phyloP scores from a whole-genome alignment of 2,797 vertebrate genomes.

The Sorex maritimensis region DNA sequence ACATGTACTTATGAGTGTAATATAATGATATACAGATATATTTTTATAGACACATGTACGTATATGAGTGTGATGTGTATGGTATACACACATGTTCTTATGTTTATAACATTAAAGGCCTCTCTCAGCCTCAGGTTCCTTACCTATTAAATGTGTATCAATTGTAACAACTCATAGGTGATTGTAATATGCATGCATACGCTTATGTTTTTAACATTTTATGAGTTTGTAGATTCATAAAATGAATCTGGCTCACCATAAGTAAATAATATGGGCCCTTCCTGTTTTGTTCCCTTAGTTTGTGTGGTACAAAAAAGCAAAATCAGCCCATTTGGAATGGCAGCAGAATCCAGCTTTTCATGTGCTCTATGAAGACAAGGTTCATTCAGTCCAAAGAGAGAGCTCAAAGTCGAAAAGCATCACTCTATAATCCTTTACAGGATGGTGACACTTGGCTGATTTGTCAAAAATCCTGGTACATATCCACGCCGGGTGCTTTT shows the following conservation, averaged over 20 bases:
- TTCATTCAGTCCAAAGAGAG: constrained; percentile 67
- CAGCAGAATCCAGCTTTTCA: constrained; percentile 46
- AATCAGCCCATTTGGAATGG: constrained; percentile 47
- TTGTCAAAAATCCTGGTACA: constrained; percentile 82
- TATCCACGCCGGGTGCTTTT: constrained; percentile 75
- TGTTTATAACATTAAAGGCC: no score
- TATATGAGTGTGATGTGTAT: no score
- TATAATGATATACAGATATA: no score
- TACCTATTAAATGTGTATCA: constrained; percentile 29
- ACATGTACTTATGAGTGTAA: neutral
- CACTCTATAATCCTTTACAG: constrained; percentile 75
- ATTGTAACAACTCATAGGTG: neutral
- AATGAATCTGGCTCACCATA: neutral
- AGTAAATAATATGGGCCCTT: neutral
- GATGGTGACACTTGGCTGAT: constrained; percentile 82
- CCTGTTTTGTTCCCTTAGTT: neutral
- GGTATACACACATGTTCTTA: no score
- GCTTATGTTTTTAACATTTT: neutral
- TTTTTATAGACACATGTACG: no score
- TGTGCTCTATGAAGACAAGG: constrained; percentile 68
- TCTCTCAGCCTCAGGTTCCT: neutral
- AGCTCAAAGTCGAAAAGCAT: constrained; percentile 57
- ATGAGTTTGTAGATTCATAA: neutral
- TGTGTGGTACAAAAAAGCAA: constrained; percentile 26
- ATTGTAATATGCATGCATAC: neutral